Conservation (phyloP, 2,888 invertebrate species). For the Lampropteryx suffumata region DNA sequence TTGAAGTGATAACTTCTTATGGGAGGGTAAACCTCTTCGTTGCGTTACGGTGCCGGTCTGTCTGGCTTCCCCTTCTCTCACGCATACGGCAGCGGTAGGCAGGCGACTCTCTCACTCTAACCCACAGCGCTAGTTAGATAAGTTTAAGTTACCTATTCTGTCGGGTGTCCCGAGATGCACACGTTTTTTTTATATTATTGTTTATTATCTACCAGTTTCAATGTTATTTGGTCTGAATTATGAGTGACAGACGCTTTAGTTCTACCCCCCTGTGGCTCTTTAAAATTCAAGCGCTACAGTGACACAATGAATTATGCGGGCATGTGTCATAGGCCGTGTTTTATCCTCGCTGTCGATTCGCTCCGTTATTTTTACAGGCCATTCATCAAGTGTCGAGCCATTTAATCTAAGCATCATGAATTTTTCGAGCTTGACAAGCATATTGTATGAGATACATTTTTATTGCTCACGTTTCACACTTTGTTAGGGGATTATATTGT, state of each 20-base stretch:
- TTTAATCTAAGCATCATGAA: slow-evolving; percentile 70
- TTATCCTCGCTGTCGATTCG: slow-evolving; percentile 55
- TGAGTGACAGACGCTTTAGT: slow-evolving; percentile 29
- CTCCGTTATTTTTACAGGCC: slow-evolving; percentile 56
- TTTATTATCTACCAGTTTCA: slow-evolving; percentile 5
- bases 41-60: no score
- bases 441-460: slow-evolving; percentile 48
- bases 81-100: no score
- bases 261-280: slow-evolving; percentile 28
- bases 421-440: slow-evolving; percentile 57
- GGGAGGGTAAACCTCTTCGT: no score
- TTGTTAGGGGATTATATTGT: slow-evolving; percentile 28
- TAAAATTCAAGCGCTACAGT: slow-evolving; percentile 33
- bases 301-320: slow-evolving; percentile 44
- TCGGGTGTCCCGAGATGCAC: no score
- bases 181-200: not conserved
- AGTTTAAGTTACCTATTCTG: no score
- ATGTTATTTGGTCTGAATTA: slow-evolving; percentile 25
- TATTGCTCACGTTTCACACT: slow-evolving; percentile 34
- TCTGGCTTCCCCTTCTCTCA: no score
- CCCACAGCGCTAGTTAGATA: no score
- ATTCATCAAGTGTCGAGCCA: slow-evolving; percentile 66
- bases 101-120: no score
- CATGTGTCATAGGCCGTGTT: slow-evolving; percentile 40
- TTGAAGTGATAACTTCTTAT: no score